Conservation (phyloP, 2,888 invertebrate species). For the Thalpophila matura region DNA sequence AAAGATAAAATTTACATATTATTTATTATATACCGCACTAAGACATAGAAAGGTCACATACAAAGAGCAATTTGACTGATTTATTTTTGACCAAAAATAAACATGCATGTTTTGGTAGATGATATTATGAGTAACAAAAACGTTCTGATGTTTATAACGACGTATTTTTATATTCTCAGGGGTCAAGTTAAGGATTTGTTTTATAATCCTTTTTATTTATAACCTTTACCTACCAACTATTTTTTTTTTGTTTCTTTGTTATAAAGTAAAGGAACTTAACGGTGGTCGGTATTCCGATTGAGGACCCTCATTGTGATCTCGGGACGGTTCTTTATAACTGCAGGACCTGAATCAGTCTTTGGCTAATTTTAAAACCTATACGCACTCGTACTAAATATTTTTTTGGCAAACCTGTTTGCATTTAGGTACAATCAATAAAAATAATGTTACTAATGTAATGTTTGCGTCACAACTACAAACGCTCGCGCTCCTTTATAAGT, state of each 20-base stretch:
- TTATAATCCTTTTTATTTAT: neutral
- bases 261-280: neutral
- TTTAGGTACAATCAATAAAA: too few relatives aligned
- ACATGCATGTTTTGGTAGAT: slow-evolving; percentile 10
- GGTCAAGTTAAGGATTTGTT: neutral
- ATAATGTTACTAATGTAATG: too few relatives aligned
- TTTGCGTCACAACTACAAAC: too few relatives aligned
- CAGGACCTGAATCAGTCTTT: too few relatives aligned
- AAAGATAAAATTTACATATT: slow-evolving; percentile 26
- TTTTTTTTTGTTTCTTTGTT: neutral
- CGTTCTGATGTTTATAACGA: neutral
- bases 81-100: slow-evolving; percentile 6
- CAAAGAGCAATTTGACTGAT: slow-evolving; percentile 1
- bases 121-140: slow-evolving; percentile 5
- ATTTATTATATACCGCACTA: neutral
- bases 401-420: too few relatives aligned
- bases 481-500: too few relatives aligned
- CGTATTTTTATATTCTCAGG: neutral
- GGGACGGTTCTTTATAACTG: too few relatives aligned
- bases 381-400: too few relatives aligned
- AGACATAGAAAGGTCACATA: slow-evolving; percentile 45
- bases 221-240: too few relatives aligned
- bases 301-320: too few relatives aligned
- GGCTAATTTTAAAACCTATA: too few relatives aligned
- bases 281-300: too few relatives aligned